Percentiles rank a stretch among this genome's conserved stretches.
phyloP scores from a whole-genome alignment of 2,797 vertebrate species.

The Rhynchotus rufescens region DNA sequence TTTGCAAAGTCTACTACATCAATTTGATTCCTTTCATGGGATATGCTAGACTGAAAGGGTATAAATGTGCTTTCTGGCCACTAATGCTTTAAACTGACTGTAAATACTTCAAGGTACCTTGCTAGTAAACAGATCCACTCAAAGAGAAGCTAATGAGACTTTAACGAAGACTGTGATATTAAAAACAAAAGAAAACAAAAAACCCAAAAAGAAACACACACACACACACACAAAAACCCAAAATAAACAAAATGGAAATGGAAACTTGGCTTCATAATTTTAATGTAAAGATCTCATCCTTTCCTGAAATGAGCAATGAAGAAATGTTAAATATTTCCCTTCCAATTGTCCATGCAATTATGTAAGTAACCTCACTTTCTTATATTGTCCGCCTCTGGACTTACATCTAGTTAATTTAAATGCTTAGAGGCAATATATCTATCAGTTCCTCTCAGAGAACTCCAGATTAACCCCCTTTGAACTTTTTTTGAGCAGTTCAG shows the following conservation, averaged over 20 bases:
- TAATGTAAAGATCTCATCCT: background rate
- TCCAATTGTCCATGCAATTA: background rate
- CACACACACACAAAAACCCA: too few relatives aligned
- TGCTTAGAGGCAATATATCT: background rate
- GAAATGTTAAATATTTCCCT: background rate
- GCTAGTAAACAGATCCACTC: background rate
- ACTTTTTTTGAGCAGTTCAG: background rate
- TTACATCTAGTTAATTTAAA: background rate
- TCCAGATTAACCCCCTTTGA: background rate
- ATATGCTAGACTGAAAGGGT: background rate
- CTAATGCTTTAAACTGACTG: background rate
- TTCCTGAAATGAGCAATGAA: background rate
- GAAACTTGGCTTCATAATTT: background rate
- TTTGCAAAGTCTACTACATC: background rate
- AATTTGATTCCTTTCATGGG: slow-evolving; percentile 16
- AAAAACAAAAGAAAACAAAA: background rate
- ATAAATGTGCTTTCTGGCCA: background rate
- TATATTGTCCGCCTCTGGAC: background rate
- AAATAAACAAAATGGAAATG: background rate
- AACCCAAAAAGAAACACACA: too few relatives aligned
- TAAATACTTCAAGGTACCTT: background rate
- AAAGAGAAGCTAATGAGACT: background rate
- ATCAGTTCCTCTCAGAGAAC: background rate
- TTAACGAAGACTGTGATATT: background rate
- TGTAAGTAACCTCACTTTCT: background rate